Conservation (phyloP, 2,113 vertebrate genomes). For the Microcebus jonahi region DNA sequence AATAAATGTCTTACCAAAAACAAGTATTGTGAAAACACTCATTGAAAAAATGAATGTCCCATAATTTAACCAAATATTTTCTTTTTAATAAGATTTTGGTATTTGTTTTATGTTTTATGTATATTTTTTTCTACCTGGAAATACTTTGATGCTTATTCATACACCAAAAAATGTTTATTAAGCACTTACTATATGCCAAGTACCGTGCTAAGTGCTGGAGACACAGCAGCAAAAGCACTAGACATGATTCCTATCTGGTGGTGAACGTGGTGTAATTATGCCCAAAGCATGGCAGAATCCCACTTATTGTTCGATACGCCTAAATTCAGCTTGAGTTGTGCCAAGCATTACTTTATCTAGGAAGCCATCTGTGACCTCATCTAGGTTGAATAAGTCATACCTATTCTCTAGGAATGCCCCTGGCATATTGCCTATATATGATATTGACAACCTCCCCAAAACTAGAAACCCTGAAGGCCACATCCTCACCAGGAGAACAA, state of each 20-base stretch:
- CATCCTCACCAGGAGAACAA: neutral
- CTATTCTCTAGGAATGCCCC: neutral
- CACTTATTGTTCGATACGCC: neutral
- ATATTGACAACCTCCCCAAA: neutral
- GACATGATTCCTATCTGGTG: neutral
- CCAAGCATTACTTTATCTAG: neutral
- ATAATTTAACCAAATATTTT: neutral
- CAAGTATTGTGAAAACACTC: neutral
- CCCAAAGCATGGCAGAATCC: neutral
- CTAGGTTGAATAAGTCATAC: neutral
- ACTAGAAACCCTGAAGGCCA: neutral
- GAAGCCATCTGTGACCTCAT: neutral
- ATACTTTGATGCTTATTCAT: neutral
- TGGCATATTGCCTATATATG: neutral
- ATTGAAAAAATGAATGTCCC: neutral
- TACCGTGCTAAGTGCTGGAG: neutral
- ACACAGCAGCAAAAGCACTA: neutral
- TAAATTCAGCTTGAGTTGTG: neutral
- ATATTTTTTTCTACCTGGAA: neutral
- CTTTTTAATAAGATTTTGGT: constrained; percentile 26
- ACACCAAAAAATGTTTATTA: constrained; percentile 6
- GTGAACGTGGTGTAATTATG: neutral
- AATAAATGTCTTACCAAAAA: neutral
- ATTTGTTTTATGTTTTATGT: constrained; percentile 27
- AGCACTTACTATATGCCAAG: neutral